A percentile compares a stretch with the other conserved stretches of the same genome.
phyloP scores from a whole-genome alignment of 2,113 vertebrate genomes.

The Pica pica region DNA sequence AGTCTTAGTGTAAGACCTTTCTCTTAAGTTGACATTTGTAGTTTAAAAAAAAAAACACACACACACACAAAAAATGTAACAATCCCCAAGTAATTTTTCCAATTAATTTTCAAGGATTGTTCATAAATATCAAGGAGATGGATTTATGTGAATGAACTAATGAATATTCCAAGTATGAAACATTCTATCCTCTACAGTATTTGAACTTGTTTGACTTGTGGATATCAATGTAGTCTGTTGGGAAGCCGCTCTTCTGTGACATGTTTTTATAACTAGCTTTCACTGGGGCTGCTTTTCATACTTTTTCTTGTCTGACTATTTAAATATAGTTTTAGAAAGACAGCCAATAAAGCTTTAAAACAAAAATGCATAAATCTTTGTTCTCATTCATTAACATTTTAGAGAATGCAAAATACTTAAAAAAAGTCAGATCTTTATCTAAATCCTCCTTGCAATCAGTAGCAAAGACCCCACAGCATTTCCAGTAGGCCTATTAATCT shows the following conservation, averaged over 20 bases:
- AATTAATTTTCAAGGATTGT: neutral
- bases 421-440: neutral
- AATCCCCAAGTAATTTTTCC: neutral
- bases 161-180: slow-evolving; percentile 4
- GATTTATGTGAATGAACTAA: slow-evolving; percentile 5
- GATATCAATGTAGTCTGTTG: neutral
- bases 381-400: neutral
- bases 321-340: neutral
- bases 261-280: slow-evolving; percentile 33
- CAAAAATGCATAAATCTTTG: neutral
- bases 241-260: slow-evolving; percentile 2
- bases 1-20: neutral
- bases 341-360: neutral
- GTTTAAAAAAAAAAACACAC: neutral
- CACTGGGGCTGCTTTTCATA: neutral
- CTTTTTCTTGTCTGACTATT: neutral
- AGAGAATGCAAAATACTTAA: neutral
- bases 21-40: neutral
- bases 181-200: neutral
- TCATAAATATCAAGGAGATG: neutral
- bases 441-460: neutral
- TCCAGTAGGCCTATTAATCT: neutral
- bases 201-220: slow-evolving; percentile 38
- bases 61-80: too few relatives aligned
- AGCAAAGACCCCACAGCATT: neutral